Base-by-base conservation (phyloP, 2,797 vertebrate species). In the Triplophysa bombifrons region DNA sequence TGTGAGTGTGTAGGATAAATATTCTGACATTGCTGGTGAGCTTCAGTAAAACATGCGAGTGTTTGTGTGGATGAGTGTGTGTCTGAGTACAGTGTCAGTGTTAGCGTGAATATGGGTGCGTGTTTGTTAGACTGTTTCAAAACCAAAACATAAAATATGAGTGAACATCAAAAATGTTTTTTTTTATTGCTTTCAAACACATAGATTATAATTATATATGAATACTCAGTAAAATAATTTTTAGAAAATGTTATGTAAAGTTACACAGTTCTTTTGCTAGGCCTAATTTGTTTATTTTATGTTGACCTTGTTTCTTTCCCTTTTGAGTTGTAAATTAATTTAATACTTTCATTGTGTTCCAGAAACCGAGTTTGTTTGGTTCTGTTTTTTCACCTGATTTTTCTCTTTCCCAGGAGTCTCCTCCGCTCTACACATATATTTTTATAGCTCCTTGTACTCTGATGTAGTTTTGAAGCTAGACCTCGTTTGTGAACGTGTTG, bases 61-160 rank as follows among this genome's bases (percentile, higher is more conserved):
- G 86, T 83, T 83, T 41, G 84, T 81, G 87, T 76, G 81, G 6
- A 74, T 77, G 72, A 72, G 80, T 70, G 82, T 51, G 76, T 27
- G 75, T 69, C 61, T 76, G 84, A 61, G 75, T 48, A 69, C 80
- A 63, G 80, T 58, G 41, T 63, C 76, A 55, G 81, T 58, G 83
- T 78, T 72, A 80, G 30, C 38, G 82, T 55, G 65, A 77, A 48
- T 77, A 69, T 72, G 79, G 55, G 83, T 83, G 85, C n/a, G 87
- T 89, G 90, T 81, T 86, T 92, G 90, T 93, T 93, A 94, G 92
- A 93, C 90, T 90, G 89, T 92, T 94, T 92, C 90, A 91, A 93
- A 55, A 94, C 93, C 93, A 94, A 94, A 94, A 94, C 90, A 93
- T 91, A 89, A 92, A 93, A 92, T 92, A 91, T 91, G 91, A 93